Evolutionary conservation across 2,888 invertebrate genomes (phyloP), one percentile per base, ranked within the genome.

Genomic region (Drosophila paranaensis): DNA sequence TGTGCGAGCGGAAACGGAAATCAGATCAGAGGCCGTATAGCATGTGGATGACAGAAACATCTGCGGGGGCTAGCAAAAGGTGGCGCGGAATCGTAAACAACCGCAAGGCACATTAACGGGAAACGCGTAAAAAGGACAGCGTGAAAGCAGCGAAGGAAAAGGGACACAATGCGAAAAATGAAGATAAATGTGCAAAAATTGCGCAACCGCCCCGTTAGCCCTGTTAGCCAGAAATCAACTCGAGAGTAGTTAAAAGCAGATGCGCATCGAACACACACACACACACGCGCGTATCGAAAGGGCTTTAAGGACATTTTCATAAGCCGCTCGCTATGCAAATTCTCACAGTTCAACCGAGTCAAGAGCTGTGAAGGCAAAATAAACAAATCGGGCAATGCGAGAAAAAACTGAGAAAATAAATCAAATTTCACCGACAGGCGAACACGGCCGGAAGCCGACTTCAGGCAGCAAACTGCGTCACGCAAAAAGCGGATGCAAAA

Each of bases 171-270:
- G 67, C 60, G 48, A 69, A 63, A 80, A 88, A 86, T 86, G 82
- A 86, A 86, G 88, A 89, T 88, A 76, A 88, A 86, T 86, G 89
- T 60, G 85, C 67, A 71, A 83, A 66, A 86, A 27, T 27, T 27
- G 2, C 20, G 20, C 20, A n/a, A n/a, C n/a, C n/a, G n/a, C n/a
- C n/a, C n/a, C n/a, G n/a, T n/a, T n/a, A 20, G 75, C 71, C 46
- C 40, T 37, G 71, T 55, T 48, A 20, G 27, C 60, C 57, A 35
- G 13, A 45, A 46, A 75, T 63, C 48, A 40, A 50, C 45, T 30
- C 30, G 39, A 35, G 25, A 30, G 74, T 51, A 55, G 56, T 54
- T 45, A 65, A 78, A 62, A 51, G 46, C 54, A 53, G 57, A 56
- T 16, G 14, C 30, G n/a, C 55, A 9, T 27, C 30, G 51, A 57